Percentiles rank a stretch among this genome's conserved stretches.
Conservation (phyloP, 1,140 invertebrate species). For the Aphaenogaster rudis region DNA sequence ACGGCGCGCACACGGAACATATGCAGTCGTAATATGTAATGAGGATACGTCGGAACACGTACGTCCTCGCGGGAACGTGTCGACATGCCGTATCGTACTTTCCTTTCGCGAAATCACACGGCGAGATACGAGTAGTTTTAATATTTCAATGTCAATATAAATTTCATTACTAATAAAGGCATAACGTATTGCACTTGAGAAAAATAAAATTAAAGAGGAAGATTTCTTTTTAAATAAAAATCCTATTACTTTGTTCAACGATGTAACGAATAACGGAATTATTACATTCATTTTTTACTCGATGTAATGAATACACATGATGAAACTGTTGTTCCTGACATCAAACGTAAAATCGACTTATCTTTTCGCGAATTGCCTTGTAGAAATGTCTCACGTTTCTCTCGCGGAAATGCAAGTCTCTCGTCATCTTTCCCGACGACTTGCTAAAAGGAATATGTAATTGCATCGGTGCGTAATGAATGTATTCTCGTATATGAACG, state of each 20-base stretch:
- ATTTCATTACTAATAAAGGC: neutral
- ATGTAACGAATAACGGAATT: neutral
- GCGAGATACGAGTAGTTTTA: neutral
- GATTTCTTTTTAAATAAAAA: neutral
- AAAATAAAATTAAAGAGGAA: neutral
- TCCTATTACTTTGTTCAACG: neutral
- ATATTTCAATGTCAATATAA: neutral
- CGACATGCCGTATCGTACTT: neutral
- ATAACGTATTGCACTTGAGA: neutral
- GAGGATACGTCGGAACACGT: constrained; percentile 22
- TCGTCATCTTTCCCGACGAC: neutral
- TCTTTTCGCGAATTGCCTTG: neutral
- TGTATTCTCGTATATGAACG: neutral
- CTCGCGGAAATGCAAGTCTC: neutral
- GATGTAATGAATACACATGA: neutral
- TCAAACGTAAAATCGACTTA: neutral
- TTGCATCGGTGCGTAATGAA: constrained; percentile 10
- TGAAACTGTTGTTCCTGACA: neutral
- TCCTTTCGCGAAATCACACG: neutral
- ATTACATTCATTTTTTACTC: neutral
- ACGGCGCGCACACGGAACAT: constrained; percentile 12
- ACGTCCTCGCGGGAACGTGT: constrained; percentile 18
- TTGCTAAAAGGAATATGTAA: constrained; percentile 18
- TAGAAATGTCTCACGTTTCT: neutral
- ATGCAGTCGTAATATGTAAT: constrained; percentile 35